Conservation (phyloP, 2,797 vertebrate species). For the Lepilemur ruficaudatus region DNA sequence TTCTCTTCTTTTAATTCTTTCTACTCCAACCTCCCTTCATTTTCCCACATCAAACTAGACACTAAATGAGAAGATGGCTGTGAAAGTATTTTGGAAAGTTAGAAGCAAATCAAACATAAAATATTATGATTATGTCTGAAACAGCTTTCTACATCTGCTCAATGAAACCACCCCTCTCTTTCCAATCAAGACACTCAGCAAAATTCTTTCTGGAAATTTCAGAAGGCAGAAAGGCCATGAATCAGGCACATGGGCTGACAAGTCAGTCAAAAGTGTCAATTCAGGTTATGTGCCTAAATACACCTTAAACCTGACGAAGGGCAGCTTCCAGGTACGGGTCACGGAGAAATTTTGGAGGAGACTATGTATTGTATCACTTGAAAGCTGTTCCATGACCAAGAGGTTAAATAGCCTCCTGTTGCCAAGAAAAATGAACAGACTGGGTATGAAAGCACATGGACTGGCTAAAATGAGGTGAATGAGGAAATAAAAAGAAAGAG, state of each 20-base stretch:
- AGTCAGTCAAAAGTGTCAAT: slow-evolving; percentile 11
- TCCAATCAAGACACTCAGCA: slow-evolving; percentile 48
- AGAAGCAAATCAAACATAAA: slow-evolving; percentile 54
- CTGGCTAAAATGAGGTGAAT: slow-evolving; percentile 41
- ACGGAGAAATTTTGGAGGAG: not conserved
- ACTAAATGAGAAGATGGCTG: slow-evolving; percentile 39
- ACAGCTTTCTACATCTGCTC: slow-evolving; percentile 55
- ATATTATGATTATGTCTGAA: slow-evolving; percentile 62
- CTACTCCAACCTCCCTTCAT: slow-evolving; percentile 25
- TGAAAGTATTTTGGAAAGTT: slow-evolving; percentile 56
- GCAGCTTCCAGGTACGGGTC: slow-evolving; percentile 2
- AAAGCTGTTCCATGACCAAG: slow-evolving; percentile 16
- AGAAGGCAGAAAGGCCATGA: slow-evolving; percentile 42
- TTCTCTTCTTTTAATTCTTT: slow-evolving; percentile 50
- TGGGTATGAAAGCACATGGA: not conserved
- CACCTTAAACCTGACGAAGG: slow-evolving; percentile 3
- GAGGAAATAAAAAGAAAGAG: not conserved
- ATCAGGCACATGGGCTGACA: slow-evolving; percentile 17
- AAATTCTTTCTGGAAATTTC: slow-evolving; percentile 61
- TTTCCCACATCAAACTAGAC: slow-evolving; percentile 55
- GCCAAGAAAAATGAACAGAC: slow-evolving; percentile 47
- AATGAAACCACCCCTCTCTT: slow-evolving; percentile 30
- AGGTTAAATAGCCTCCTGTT: slow-evolving; percentile 43
- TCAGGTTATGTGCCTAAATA: not conserved
- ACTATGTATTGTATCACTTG: not conserved